These are phyloP conservation scores for Chrosomus eos DNA, from an alignment of 2,797 vertebrate species.

Conservation along the genomic window DNA sequence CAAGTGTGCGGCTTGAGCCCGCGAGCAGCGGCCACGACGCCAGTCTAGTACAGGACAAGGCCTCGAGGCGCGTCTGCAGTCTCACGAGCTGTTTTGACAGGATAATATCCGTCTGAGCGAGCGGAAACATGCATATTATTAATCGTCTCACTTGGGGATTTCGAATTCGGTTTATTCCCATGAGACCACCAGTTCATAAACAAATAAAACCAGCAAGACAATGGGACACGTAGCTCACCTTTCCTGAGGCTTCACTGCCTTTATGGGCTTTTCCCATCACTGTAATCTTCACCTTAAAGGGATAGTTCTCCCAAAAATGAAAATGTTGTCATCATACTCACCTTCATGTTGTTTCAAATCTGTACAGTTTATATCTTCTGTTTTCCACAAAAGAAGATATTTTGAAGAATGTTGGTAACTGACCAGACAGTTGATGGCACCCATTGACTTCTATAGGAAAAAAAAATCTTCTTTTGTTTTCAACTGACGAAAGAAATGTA, in stretches of 20 bases:
- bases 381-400: no score
- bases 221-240: background rate
- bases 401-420: no score
- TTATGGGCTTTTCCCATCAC: background rate
- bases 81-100: conserved; percentile 61
- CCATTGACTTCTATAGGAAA: no score
- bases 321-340: no score
- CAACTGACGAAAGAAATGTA: no score
- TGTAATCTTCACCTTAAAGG: background rate
- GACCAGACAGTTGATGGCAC: no score
- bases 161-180: conserved; percentile 14
- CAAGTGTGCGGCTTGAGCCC: conserved; percentile 50
- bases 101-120: conserved; percentile 57
- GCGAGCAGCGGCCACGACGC: conserved; percentile 18
- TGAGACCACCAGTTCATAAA: background rate
- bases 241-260: background rate
- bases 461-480: no score
- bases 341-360: no score
- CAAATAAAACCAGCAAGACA: conserved; percentile 6
- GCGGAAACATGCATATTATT: conserved; percentile 23
- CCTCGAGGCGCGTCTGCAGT: conserved; percentile 45
- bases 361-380: no score
- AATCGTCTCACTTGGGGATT: conserved; percentile 39
- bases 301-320: no score
- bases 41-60: conserved; percentile 33